Conservation (phyloP, 2,888 invertebrate species). For the Cyaniris semiargus region DNA sequence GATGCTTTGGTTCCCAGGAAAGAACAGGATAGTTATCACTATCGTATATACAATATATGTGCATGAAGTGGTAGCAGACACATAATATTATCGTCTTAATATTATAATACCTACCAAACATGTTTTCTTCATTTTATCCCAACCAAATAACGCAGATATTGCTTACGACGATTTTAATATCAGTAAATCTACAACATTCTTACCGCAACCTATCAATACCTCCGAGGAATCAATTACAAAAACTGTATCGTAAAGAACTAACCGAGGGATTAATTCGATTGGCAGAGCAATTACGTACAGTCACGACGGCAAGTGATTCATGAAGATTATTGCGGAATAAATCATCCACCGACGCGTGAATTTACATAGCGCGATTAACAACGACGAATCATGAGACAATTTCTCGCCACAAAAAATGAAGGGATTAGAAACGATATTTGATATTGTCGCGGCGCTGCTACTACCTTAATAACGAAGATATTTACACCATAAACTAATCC, state of each 20-base stretch:
- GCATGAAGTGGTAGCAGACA: too few relatives aligned
- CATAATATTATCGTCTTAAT: too few relatives aligned
- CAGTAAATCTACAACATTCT: slow-evolving; percentile 28
- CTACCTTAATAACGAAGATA: too few relatives aligned
- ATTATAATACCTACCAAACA: too few relatives aligned
- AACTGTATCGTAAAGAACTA: slow-evolving; percentile 72
- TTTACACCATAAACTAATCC: too few relatives aligned
- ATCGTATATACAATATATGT: too few relatives aligned
- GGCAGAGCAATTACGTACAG: slow-evolving; percentile 74
- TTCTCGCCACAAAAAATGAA: slow-evolving; percentile 42
- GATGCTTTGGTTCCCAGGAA: too few relatives aligned
- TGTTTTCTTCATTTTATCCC: too few relatives aligned
- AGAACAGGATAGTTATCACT: too few relatives aligned
- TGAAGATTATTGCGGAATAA: slow-evolving; percentile 64
- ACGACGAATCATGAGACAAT: slow-evolving; percentile 51
- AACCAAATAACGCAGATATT: slow-evolving; percentile 46
- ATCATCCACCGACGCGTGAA: slow-evolving; percentile 63
- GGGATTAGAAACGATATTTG: background rate
- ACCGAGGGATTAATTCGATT: slow-evolving; percentile 74
- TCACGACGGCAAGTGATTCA: slow-evolving; percentile 75
- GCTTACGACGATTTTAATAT: slow-evolving; percentile 29
- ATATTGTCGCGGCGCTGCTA: background rate
- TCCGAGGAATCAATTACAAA: slow-evolving; percentile 70
- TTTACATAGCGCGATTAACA: slow-evolving; percentile 63
- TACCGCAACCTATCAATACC: slow-evolving; percentile 56